These are phyloP conservation scores for Nematostella vectensis DNA, from an alignment of 92 coral and sea anemone species.

Conservation along the genomic window DNA sequence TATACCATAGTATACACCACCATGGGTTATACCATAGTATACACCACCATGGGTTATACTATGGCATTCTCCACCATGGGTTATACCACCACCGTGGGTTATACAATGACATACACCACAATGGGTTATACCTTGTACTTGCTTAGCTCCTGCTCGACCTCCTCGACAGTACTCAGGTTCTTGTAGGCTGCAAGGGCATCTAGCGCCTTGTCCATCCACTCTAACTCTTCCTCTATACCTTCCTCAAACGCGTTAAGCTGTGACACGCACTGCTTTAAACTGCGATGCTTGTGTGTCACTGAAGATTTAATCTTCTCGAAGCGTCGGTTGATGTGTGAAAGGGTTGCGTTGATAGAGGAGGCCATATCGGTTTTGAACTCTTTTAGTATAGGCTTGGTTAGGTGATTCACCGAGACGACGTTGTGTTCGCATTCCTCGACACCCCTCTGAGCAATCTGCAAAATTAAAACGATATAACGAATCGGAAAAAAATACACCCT, in stretches of 20 bases:
- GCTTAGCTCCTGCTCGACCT: constrained; percentile 46
- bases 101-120: too few relatives aligned
- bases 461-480: too few relatives aligned
- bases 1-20: too few relatives aligned
- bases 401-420: constrained; percentile 64
- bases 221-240: constrained; percentile 56
- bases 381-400: constrained; percentile 76
- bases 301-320: constrained; percentile 85
- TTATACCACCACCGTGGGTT: too few relatives aligned
- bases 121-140: constrained; percentile 49
- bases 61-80: too few relatives aligned
- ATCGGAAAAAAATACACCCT: neutral
- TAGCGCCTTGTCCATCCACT: constrained; percentile 62
- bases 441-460: constrained; percentile 54
- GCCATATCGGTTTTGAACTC: constrained; percentile 98
- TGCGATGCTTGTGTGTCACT: constrained; percentile 68
- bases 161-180: constrained; percentile 44
- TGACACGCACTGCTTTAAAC: constrained; percentile 67
- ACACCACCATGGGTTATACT: too few relatives aligned
- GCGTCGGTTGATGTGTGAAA: constrained; percentile 87
- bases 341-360: constrained; percentile 89
- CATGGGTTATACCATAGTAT: too few relatives aligned
- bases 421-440: constrained; percentile 63
- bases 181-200: constrained; percentile 55
- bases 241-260: constrained; percentile 66